Evolutionary conservation across 1,140 invertebrate species (phyloP).

Genomic region (Ruditapes philippinarum): DNA sequence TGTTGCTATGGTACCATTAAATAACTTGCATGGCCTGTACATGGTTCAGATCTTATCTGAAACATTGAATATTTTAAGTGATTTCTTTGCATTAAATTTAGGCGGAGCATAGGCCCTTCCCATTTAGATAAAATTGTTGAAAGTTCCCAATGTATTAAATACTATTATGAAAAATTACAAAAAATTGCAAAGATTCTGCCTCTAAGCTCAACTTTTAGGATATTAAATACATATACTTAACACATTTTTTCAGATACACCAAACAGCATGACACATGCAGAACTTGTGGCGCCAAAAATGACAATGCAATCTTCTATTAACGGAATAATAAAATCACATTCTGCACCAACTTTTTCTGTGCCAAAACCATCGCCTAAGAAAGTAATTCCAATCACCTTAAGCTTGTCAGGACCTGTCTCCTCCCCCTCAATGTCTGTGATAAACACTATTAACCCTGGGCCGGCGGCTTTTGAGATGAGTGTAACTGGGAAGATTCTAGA

Average conservation of each 20-base stretch:
- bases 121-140: too few species aligned
- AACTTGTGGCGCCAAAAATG: neutral
- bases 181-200: too few species aligned
- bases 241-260: neutral
- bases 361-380: neutral
- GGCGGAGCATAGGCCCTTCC: too few species aligned
- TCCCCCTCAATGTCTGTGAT: slow-evolving; percentile 21
- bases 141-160: too few species aligned
- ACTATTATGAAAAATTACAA: too few species aligned
- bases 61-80: too few species aligned
- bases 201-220: too few species aligned
- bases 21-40: too few species aligned
- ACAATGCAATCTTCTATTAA: neutral
- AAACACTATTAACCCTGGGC: slow-evolving; percentile 2
- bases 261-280: neutral
- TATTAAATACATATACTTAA: too few species aligned
- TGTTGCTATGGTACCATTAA: too few species aligned
- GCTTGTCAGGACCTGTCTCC: slow-evolving; percentile 15
- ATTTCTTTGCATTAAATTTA: too few species aligned
- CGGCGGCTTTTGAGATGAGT: slow-evolving; percentile 50
- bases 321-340: slow-evolving; percentile 1
- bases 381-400: slow-evolving; percentile 50
- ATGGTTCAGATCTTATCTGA: too few species aligned
- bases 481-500: slow-evolving; percentile 36
- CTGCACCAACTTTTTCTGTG: neutral